phyloP scores from a whole-genome alignment of 2,888 invertebrate genomes.

The Acanthosoma haemorrhoidale region DNA sequence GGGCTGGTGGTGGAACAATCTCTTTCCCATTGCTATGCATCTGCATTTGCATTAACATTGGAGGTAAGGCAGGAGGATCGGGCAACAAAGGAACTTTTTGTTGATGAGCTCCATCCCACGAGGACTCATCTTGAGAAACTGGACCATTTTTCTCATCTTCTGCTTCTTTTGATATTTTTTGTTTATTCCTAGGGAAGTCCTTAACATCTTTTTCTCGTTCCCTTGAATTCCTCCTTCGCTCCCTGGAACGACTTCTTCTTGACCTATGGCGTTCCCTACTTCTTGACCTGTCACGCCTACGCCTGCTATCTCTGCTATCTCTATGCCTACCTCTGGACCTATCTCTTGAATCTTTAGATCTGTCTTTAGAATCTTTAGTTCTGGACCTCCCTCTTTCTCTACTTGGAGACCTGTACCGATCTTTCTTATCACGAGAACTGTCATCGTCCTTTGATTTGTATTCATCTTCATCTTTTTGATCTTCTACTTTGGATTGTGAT shows the following conservation, averaged over 20 bases:
- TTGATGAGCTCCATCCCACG: not conserved
- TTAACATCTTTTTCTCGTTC: slow-evolving; percentile 37
- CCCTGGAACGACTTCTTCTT: slow-evolving; percentile 45
- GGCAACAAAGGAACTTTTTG: slow-evolving; percentile 29
- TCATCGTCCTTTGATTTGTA: slow-evolving; percentile 49
- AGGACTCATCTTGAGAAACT: not conserved
- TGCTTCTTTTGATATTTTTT: slow-evolving; percentile 20
- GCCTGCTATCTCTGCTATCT: slow-evolving; percentile 46
- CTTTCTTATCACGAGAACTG: slow-evolving; percentile 29
- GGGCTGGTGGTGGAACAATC: slow-evolving; percentile 11
- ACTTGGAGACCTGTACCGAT: slow-evolving; percentile 49
- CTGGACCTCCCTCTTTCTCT: slow-evolving; percentile 33
- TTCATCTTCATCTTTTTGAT: slow-evolving; percentile 47
- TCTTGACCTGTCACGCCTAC: slow-evolving; percentile 49
- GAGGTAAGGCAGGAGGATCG: slow-evolving; percentile 37
- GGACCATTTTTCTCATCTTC: slow-evolving; percentile 11
- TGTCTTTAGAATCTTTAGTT: slow-evolving; percentile 40
- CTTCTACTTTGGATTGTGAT: not conserved
- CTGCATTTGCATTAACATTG: slow-evolving; percentile 33
- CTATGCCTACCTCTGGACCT: slow-evolving; percentile 51
- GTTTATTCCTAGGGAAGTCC: slow-evolving; percentile 30
- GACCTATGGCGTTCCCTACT: slow-evolving; percentile 47
- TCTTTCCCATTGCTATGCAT: slow-evolving; percentile 36
- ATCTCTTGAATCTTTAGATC: slow-evolving; percentile 43
- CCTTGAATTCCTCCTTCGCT: slow-evolving; percentile 37